Percentiles rank a stretch among this genome's conserved stretches.
Evolutionary conservation across 2,888 invertebrate genomes (phyloP).

Genomic region (Stenolophus ochropezus): DNA sequence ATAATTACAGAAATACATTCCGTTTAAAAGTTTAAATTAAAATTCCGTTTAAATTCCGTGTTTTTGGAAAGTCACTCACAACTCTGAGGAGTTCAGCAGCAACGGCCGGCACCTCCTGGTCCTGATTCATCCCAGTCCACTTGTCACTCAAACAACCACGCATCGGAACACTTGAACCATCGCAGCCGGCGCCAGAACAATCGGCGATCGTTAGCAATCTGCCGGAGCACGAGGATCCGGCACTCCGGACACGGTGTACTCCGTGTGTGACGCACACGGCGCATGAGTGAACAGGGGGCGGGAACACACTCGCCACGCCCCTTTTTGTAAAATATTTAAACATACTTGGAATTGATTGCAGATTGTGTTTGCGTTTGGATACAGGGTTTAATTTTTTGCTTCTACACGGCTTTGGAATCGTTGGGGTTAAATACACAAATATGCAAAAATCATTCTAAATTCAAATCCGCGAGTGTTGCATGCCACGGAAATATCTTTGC

Average conservation of each 20-base stretch:
- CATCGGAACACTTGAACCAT: neutral
- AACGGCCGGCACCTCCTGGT: constrained; percentile 71
- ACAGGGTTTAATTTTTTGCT: neutral
- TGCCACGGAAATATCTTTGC: too few species aligned
- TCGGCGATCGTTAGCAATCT: constrained; percentile 45
- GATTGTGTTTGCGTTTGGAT: neutral
- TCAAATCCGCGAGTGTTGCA: too few species aligned
- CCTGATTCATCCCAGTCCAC: constrained; percentile 69
- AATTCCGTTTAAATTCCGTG: too few species aligned
- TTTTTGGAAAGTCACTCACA: constrained; percentile 70
- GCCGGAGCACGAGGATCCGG: constrained; percentile 42
- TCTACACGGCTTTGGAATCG: neutral
- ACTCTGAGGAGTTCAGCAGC: constrained; percentile 70
- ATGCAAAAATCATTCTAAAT: too few species aligned
- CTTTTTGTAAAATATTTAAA: constrained; percentile 61
- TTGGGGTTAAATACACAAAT: too few species aligned
- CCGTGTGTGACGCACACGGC: constrained; percentile 63
- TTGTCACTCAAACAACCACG: constrained; percentile 21
- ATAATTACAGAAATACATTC: too few species aligned
- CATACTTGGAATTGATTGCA: constrained; percentile 9
- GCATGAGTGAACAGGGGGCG: constrained; percentile 67
- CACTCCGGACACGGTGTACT: constrained; percentile 46
- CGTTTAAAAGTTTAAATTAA: too few species aligned
- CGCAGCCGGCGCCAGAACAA: neutral
- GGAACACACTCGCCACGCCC: constrained; percentile 69